Evolutionary conservation across 2,113 vertebrate species (phyloP), one percentile per base, ranked within the genome.

Genomic region (Amblyornis subalaris): DNA sequence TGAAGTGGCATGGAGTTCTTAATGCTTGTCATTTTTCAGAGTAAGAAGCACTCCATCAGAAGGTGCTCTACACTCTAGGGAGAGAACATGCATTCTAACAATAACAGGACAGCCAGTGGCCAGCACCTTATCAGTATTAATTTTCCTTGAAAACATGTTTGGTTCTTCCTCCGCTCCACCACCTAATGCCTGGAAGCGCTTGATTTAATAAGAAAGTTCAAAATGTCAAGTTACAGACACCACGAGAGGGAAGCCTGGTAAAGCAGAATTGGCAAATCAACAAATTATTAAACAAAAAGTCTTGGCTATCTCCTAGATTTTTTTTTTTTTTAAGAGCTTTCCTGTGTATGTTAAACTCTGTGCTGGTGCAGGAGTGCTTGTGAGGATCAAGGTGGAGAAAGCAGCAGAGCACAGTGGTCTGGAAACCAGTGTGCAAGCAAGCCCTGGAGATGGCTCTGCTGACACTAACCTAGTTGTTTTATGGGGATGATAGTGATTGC

Each of bases 81-180:
- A 95, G 7, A 77, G 50, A 94, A 93, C 42, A 66, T 61, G 54
- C 66, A 82, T 90, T 86, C 87, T 79, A 88, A 81, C 71, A 97
- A 88, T 25, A 87, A 94, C 71, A 92, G 67, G 92, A 89, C 78
- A 96, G 73, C 36, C 57, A 94, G 64, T 2, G 3, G 74, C 64
- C 81, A 82, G 81, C 83, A 88, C 18, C 83, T 94, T 61, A 81
- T 91, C 88, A 79, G 84, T 85, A 96, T 53, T 58, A 76, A 64
- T 66, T 91, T 93, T 73, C 61, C 89, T 92, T 95, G 83, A 95
- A 97, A 90, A 81, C 42, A 36, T 65, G 40, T 82, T 93, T 92
- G 50, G 57, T 38, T 92, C 89, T 61, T 93, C 85, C 77, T 92
- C 79, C 45, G 60, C 21, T 93, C 81, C 24, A 71, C 38, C 62